Percentiles rank a stretch among this genome's conserved stretches.
Conservation (phyloP, 2,888 invertebrate species). For the Ligdia adustata region DNA sequence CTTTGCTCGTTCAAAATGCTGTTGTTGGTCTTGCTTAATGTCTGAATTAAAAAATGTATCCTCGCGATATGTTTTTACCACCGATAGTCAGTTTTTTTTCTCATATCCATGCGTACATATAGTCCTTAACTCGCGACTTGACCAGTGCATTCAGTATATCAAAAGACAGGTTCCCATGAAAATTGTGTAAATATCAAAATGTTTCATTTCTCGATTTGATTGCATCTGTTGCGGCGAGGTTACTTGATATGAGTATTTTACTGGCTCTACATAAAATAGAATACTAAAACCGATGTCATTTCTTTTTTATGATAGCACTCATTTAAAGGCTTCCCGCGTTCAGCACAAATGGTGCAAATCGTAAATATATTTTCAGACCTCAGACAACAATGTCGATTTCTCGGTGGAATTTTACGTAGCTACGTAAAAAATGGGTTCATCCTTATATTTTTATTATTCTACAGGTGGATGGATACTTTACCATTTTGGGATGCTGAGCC, state of each 20-base stretch:
- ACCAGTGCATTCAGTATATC: too few relatives aligned
- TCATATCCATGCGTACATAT: too few relatives aligned
- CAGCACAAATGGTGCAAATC: conserved; percentile 14
- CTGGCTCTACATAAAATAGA: conserved; percentile 18
- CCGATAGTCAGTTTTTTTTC: too few relatives aligned
- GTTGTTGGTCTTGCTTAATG: too few relatives aligned
- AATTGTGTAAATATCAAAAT: conserved; percentile 6
- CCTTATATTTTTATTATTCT: too few relatives aligned
- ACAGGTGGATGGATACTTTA: too few relatives aligned
- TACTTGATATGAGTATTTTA: conserved; percentile 14
- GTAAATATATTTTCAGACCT: conserved; percentile 11
- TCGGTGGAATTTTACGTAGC: neutral
- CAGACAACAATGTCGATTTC: neutral
- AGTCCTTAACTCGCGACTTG: too few relatives aligned
- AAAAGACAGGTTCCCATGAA: neutral
- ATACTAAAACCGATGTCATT: conserved; percentile 20
- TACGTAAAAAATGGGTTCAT: conserved; percentile 2
- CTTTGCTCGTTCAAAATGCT: too few relatives aligned
- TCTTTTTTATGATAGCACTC: conserved; percentile 11
- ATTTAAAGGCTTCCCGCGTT: conserved; percentile 13
- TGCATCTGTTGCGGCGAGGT: conserved; percentile 11
- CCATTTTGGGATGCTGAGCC: too few relatives aligned
- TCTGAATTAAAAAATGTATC: too few relatives aligned
- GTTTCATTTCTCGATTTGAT: neutral
- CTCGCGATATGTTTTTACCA: too few relatives aligned